Conservation (phyloP, 2,113 vertebrate genomes). For the Donacobius atricapilla region DNA sequence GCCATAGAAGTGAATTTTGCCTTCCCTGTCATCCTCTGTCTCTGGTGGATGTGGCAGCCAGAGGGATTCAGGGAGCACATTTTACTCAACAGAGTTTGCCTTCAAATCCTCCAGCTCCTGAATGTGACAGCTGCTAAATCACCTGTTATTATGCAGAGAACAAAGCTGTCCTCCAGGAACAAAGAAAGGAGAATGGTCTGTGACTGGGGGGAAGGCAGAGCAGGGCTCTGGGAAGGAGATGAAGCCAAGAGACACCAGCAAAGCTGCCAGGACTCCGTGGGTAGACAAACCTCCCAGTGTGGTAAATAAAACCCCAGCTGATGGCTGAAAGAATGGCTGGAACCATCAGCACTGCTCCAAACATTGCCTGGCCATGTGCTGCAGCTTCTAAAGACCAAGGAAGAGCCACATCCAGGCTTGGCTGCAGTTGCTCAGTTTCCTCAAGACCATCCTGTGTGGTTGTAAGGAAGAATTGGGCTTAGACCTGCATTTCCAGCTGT, state of each 20-base stretch:
- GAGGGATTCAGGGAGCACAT: not conserved
- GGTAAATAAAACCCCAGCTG: not conserved
- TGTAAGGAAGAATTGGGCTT: rapidly evolving
- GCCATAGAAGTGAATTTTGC: not conserved
- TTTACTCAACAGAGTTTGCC: not conserved
- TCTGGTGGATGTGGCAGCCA: not conserved
- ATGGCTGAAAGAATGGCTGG: not conserved
- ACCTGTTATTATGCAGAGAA: not conserved
- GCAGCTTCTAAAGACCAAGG: not conserved
- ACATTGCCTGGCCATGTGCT: rapidly evolving
- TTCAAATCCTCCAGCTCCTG: not conserved
- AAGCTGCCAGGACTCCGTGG: not conserved
- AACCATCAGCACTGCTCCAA: not conserved
- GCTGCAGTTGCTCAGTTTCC: not conserved
- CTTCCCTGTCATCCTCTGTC: not conserved
- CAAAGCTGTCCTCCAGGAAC: not conserved
- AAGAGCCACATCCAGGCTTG: not conserved
- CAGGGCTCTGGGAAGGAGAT: not conserved
- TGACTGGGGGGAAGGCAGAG: not conserved
- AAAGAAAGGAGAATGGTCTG: not conserved
- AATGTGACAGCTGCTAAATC: not conserved
- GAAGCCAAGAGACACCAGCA: not conserved
- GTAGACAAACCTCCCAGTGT: not conserved
- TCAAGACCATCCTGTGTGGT: not conserved
- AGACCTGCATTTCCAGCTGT: not conserved